Conservation (phyloP, 2,113 vertebrate genomes). For the Fregetta grallaria region DNA sequence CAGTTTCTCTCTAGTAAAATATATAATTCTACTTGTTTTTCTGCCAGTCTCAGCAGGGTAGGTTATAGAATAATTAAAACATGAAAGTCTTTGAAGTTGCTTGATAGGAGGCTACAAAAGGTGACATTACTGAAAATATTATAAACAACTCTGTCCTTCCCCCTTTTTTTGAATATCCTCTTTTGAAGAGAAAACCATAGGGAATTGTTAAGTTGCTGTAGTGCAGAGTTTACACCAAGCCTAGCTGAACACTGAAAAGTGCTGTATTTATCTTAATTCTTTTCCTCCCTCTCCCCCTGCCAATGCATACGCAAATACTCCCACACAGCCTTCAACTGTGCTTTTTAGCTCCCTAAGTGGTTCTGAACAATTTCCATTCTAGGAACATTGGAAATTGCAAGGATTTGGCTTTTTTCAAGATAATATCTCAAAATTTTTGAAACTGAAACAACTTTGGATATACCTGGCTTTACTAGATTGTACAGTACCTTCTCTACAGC, state of each 20-base stretch:
- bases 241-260: not conserved
- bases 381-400: not conserved
- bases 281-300: not conserved
- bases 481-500: not conserved
- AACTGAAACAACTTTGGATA: not conserved
- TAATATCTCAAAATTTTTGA: not conserved
- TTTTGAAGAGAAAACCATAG: not conserved
- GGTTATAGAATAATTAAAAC: not conserved
- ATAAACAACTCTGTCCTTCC: not conserved
- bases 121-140: not conserved
- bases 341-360: not conserved
- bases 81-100: not conserved
- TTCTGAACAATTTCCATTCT: constrained; percentile 13
- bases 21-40: not conserved
- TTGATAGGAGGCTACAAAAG: not conserved
- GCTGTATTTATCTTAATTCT: constrained; percentile 30
- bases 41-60: not conserved
- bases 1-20: not conserved
- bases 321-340: constrained; percentile 28
- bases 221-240: not conserved
- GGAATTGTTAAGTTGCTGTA: not conserved
- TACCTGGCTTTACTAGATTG: not conserved
- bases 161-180: not conserved
- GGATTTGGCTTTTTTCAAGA: not conserved
- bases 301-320: constrained; percentile 8